These are phyloP conservation scores for Bombylius discolor DNA, from an alignment of 2,888 invertebrate species.

Conservation along the genomic window DNA sequence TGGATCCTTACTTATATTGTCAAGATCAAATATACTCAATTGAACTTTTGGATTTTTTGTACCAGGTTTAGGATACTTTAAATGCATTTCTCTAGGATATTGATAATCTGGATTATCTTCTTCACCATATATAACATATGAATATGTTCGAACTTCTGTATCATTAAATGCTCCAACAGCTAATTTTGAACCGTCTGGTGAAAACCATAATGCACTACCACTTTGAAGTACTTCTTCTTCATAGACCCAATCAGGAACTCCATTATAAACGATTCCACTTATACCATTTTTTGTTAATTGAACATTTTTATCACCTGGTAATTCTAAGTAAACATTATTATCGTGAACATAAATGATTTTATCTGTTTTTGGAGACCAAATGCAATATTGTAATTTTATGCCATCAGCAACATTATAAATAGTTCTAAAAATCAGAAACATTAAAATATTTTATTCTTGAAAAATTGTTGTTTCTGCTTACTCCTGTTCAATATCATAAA, in stretches of 20 bases:
- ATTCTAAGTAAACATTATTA: conserved; percentile 50
- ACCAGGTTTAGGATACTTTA: conserved; percentile 72
- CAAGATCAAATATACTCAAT: conserved; percentile 49
- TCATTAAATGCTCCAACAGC: conserved; percentile 65
- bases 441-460: too few species aligned
- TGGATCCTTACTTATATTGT: conserved; percentile 25
- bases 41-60: conserved; percentile 59
- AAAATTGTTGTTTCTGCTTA: conserved; percentile 23
- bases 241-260: conserved; percentile 86
- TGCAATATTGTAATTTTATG: conserved; percentile 46
- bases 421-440: conserved; percentile 27
- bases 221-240: conserved; percentile 73
- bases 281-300: conserved; percentile 50
- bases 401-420: conserved; percentile 40
- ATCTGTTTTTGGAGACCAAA: conserved; percentile 43
- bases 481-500: conserved; percentile 45
- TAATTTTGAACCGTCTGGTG: conserved; percentile 51
- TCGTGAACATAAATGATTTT: conserved; percentile 49
- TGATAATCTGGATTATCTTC: conserved; percentile 44
- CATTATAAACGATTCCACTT: conserved; percentile 58
- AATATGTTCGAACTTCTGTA: conserved; percentile 48
- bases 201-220: conserved; percentile 68
- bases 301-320: conserved; percentile 26
- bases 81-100: conserved; percentile 51
- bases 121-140: conserved; percentile 53